Evolutionary conservation across 2,797 vertebrate species (phyloP).

Genomic region (Danio jaintianensis): DNA sequence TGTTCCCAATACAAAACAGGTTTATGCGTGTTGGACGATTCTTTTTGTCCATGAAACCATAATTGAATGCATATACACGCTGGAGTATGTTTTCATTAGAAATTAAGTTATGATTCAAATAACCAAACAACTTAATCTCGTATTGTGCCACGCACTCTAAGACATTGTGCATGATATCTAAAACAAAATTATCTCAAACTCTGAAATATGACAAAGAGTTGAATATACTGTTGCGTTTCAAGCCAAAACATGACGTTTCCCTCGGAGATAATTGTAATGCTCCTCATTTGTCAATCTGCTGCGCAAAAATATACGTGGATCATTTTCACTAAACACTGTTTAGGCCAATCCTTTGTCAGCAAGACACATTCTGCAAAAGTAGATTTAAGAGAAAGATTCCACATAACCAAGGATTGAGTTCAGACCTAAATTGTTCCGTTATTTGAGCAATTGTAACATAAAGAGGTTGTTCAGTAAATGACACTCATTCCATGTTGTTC

Average conservation of each 20-base stretch:
- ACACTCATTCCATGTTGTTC: slow-evolving; percentile 14
- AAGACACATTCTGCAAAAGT: too few relatives aligned
- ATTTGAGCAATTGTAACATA: too few relatives aligned
- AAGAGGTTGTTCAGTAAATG: too few relatives aligned
- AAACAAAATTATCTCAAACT: background rate
- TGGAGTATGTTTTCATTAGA: background rate
- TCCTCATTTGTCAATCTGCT: too few relatives aligned
- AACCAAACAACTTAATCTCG: background rate
- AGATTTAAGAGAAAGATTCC: too few relatives aligned
- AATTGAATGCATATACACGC: background rate
- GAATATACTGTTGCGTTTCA: background rate
- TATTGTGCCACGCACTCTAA: background rate
- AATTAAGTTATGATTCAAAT: background rate
- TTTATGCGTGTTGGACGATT: background rate
- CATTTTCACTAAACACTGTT: too few relatives aligned
- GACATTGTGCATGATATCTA: background rate
- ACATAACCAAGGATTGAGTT: too few relatives aligned
- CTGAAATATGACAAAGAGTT: background rate
- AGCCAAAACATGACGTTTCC: background rate
- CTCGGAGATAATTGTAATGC: background rate
- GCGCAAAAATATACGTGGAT: too few relatives aligned
- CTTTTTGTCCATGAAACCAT: background rate
- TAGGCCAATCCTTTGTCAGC: too few relatives aligned
- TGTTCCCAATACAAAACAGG: background rate
- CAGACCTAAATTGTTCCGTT: slow-evolving; percentile 17